These are phyloP conservation scores for Drosophila rellima DNA, from an alignment of 2,888 invertebrate species.

Conservation along the genomic window DNA sequence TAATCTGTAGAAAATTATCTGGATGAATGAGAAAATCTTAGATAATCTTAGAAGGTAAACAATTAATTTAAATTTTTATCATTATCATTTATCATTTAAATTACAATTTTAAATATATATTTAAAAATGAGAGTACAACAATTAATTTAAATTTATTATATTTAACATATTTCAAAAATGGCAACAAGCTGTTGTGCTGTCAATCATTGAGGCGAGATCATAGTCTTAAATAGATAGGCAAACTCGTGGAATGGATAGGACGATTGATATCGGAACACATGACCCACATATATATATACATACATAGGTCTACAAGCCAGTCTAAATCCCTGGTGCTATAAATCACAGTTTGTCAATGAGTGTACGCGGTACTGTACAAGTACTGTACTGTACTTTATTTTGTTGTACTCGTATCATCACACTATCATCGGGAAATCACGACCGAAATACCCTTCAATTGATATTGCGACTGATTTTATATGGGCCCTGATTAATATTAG, in stretches of 20 bases:
- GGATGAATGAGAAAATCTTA: too few relatives aligned
- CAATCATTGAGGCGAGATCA: constrained; percentile 27
- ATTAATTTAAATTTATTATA: too few relatives aligned
- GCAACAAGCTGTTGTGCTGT: constrained; percentile 3
- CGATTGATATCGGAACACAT: constrained; percentile 46
- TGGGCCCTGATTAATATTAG: constrained; percentile 77
- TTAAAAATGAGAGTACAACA: too few relatives aligned
- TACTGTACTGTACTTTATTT: constrained; percentile 3
- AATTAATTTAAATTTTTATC: too few relatives aligned
- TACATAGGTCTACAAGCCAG: constrained; percentile 1
- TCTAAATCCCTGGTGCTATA: constrained; percentile 48
- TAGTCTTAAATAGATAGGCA: constrained; percentile 33
- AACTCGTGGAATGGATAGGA: constrained; percentile 14
- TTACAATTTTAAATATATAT: too few relatives aligned
- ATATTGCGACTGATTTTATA: constrained; percentile 71
- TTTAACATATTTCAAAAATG: not conserved
- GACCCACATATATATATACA: constrained; percentile 51
- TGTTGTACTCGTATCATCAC: constrained; percentile 2
- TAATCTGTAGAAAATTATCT: too few relatives aligned
- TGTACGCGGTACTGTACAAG: constrained; percentile 7
- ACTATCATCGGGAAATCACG: constrained; percentile 64
- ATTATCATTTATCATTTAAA: too few relatives aligned
- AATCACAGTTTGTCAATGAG: constrained; percentile 41
- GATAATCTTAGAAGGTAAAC: too few relatives aligned
- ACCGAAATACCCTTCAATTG: constrained; percentile 77